Base-by-base conservation (phyloP, 2,888 invertebrate genomes). In the Protodeltote pygarga region DNA sequence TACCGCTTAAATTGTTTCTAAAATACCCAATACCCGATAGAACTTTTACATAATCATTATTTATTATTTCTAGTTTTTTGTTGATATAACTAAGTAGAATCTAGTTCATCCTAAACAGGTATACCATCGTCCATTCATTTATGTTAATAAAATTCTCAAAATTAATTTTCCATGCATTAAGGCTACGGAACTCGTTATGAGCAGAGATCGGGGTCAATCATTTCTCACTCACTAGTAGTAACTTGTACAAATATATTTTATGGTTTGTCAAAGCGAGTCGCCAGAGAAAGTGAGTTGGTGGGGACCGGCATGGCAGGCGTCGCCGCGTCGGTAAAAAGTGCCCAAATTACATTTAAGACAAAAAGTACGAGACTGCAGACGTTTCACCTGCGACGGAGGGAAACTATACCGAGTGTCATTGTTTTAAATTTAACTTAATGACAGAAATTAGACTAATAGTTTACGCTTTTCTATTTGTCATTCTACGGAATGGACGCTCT, bases 251-350 rank as follows among this genome's bases (percentile, higher is more conserved):
- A 63, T 50, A 66, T 68, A 73, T 72, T 73, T 68, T 65, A 70
- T 65, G 65, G 73, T 76, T 73, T 72, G 63, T 73, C 71, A 77
- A 74, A 69, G 69, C 60, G 69, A 65, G 49, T 47, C 37, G 51
- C 33, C 58, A 60, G 81, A 80, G 83, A 83, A 83, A 84, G 83
- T 81, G 70, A 64, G 52, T 24, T 44, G 63, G 66, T 65, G 62
- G 61, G 67, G 67, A 52, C 54, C 41, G 49, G 65, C 49, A n/a
- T n/a, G n/a, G 39, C 44, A 14, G 28, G 34, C 49, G 48, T 15
- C 29, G 24, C 19, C 32, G 39, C 44, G 62, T 25, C 63, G 37
- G 62, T 69, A 73, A 73, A 76, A 79, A 79, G 65, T 61, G 71
- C 65, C 64, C 70, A 73, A 79, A 80, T 69, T 77, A 71, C 65